phyloP scores from a whole-genome alignment of 2,113 vertebrate genomes.

The Dasypus novemcinctus region DNA sequence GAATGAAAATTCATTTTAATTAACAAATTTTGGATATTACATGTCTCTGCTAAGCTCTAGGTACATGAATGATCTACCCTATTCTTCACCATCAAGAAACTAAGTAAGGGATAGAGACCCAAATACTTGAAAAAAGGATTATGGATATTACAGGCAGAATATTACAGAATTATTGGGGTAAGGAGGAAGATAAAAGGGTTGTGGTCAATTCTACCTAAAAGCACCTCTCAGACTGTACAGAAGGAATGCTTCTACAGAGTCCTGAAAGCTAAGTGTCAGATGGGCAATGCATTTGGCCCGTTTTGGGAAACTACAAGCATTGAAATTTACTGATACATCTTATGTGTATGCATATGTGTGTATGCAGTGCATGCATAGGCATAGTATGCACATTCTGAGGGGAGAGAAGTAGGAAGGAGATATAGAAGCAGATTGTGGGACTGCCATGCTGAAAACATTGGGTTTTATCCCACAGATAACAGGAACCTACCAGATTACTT shows the following conservation, averaged over 20 bases:
- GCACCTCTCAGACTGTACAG: neutral
- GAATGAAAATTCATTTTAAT: neutral
- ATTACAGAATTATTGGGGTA: neutral
- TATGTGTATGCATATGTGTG: no score
- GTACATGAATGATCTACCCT: neutral
- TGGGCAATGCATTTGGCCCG: neutral
- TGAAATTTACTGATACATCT: neutral
- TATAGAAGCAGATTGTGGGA: neutral
- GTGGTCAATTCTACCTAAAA: neutral
- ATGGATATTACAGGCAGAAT: neutral
- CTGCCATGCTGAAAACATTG: neutral
- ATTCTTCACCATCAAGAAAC: neutral
- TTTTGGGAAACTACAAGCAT: neutral
- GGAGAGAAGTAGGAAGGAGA: neutral
- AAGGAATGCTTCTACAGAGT: neutral
- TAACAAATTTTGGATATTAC: neutral
- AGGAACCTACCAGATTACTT: neutral
- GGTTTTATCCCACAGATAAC: neutral
- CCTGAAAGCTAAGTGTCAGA: neutral
- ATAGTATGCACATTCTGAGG: neutral
- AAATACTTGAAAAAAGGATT: neutral
- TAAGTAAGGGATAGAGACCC: neutral
- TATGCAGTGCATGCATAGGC: no score
- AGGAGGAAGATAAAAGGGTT: neutral
- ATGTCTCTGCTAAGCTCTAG: neutral